These are phyloP conservation scores for Aphaenogaster rudis DNA, from an alignment of 1,140 invertebrate species.

Conservation along the genomic window DNA sequence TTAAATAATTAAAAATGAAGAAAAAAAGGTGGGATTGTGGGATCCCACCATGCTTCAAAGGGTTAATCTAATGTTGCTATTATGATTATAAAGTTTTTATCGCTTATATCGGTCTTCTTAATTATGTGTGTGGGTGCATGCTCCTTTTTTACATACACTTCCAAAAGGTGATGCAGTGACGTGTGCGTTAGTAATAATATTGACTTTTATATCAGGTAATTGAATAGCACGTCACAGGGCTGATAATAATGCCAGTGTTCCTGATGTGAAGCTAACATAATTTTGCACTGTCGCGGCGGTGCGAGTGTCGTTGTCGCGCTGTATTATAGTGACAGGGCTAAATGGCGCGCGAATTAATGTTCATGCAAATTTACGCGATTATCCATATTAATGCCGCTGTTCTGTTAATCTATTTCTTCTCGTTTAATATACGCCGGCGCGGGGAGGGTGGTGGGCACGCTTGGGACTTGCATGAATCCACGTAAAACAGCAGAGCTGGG, in stretches of 20 bases:
- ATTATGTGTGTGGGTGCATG: neutral
- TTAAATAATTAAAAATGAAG: too few species aligned
- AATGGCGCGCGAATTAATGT: conserved; percentile 62
- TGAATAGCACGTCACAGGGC: neutral
- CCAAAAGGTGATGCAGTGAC: neutral
- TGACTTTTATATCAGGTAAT: conserved; percentile 35
- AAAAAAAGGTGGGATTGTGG: too few species aligned
- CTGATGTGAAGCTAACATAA: conserved; percentile 57
- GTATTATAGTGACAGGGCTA: conserved; percentile 51
- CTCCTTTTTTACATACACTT: neutral
- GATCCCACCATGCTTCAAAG: too few species aligned
- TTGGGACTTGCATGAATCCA: conserved; percentile 49
- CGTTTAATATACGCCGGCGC: conserved; percentile 34
- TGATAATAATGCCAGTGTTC: conserved; percentile 57
- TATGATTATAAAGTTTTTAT: neutral
- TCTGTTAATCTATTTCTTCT: conserved; percentile 63
- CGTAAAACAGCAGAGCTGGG: conserved; percentile 45
- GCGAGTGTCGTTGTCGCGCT: conserved; percentile 55
- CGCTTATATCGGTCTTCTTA: neutral
- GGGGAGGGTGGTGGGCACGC: neutral
- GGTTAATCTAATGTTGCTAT: neutral
- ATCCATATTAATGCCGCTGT: conserved; percentile 61
- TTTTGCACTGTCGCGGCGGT: conserved; percentile 49
- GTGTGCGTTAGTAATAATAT: neutral
- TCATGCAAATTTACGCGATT: conserved; percentile 65